Conservation (phyloP, 2,113 vertebrate species). For the Hystrix brachyura region DNA sequence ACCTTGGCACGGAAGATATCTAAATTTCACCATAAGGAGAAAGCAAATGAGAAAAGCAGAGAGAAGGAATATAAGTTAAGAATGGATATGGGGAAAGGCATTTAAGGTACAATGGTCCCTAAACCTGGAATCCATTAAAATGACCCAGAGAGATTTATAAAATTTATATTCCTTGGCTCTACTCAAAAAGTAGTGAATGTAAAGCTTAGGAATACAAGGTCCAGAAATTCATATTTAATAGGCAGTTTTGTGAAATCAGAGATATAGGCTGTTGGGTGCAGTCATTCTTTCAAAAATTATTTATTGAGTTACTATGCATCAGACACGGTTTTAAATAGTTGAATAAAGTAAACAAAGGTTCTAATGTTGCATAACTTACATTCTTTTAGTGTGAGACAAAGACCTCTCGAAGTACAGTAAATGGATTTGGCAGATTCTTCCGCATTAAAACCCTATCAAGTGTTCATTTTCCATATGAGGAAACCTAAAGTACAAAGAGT, state of each 20-base stretch:
- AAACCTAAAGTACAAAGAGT: constrained; percentile 9
- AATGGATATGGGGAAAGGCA: neutral
- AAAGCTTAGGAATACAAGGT: neutral
- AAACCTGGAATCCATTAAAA: constrained; percentile 61
- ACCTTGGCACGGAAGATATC: neutral
- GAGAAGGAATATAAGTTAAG: constrained; percentile 6
- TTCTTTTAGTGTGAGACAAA: neutral
- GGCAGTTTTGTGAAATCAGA: neutral
- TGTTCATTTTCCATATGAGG: neutral
- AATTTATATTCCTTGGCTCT: constrained; percentile 48
- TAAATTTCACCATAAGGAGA: neutral
- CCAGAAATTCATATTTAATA: constrained; percentile 1
- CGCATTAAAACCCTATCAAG: neutral
- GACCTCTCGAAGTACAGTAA: neutral
- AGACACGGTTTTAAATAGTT: neutral
- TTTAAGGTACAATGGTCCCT: neutral
- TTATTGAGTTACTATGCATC: neutral
- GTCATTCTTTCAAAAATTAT: neutral
- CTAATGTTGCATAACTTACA: neutral
- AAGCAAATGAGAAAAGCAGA: constrained; percentile 70
- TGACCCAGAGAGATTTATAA: constrained; percentile 47
- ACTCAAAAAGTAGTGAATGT: constrained; percentile 18
- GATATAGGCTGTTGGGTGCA: neutral
- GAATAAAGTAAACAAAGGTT: neutral
- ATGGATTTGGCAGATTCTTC: neutral